Percentiles rank a stretch among this genome's conserved stretches.
Conservation (phyloP, 1,140 invertebrate species). For the Drosophila seguyi region DNA sequence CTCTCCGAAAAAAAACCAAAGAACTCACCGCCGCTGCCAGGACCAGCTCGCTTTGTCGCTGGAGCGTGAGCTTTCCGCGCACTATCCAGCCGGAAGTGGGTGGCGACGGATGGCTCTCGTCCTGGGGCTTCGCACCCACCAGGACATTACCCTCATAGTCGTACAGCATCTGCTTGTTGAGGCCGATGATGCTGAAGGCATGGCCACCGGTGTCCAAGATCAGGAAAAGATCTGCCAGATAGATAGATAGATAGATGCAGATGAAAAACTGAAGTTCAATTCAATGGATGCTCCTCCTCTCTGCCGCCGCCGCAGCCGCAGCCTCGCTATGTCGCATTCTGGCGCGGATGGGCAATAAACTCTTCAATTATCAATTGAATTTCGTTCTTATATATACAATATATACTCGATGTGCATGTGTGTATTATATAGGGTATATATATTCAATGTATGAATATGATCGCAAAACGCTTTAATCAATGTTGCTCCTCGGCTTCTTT, state of each 20-base stretch:
- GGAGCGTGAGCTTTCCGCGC: conserved; percentile 79
- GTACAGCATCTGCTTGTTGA: conserved; percentile 83
- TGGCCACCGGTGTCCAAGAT: conserved; percentile 70
- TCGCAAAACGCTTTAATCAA: conserved; percentile 64
- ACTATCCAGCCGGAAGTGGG: conserved; percentile 84
- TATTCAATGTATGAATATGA: conserved; percentile 22
- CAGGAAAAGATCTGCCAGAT: conserved; percentile 72
- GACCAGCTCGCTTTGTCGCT: conserved; percentile 68
- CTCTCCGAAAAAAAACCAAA: neutral
- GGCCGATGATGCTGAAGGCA: conserved; percentile 79
- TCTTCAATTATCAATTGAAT: conserved; percentile 76
- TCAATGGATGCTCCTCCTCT: conserved; percentile 3
- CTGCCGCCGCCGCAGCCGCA: neutral
- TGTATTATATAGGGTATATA: conserved; percentile 28
- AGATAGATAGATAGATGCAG: conserved; percentile 22
- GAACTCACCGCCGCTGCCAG: conserved; percentile 81
- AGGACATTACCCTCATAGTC: conserved; percentile 82
- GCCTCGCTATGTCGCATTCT: conserved; percentile 36
- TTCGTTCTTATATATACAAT: conserved; percentile 52
- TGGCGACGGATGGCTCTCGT: conserved; percentile 69
- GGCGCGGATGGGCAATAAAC: conserved; percentile 66
- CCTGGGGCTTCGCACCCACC: conserved; percentile 81
- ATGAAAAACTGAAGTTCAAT: conserved; percentile 54
- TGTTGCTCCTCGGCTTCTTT: conserved; percentile 43
- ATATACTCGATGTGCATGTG: conserved; percentile 24